Evolutionary conservation across 2,113 vertebrate genomes (phyloP).

Genomic region (Eonycteris spelaea): DNA sequence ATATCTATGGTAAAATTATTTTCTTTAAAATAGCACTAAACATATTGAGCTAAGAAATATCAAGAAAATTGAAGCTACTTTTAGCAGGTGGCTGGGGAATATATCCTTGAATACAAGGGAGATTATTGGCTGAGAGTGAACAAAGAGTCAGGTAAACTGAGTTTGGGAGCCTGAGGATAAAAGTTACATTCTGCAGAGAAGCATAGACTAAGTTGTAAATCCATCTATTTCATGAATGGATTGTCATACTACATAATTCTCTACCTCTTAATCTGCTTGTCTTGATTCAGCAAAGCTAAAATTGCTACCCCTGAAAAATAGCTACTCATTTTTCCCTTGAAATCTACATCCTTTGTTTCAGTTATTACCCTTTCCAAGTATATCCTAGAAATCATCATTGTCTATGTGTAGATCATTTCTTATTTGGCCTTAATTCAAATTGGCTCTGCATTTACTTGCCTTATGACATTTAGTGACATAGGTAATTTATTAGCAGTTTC

Average conservation of each 20-base stretch:
- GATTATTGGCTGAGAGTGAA: neutral
- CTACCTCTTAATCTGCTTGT: neutral
- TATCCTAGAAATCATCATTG: neutral
- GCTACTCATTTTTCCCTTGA: neutral
- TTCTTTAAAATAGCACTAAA: neutral
- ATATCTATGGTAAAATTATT: neutral
- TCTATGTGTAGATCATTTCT: neutral
- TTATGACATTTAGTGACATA: neutral
- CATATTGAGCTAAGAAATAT: neutral
- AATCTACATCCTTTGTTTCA: neutral
- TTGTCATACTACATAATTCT: neutral
- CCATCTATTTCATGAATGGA: neutral
- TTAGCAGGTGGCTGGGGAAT: neutral
- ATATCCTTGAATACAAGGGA: neutral
- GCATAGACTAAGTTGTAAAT: neutral
- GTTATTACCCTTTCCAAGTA: neutral
- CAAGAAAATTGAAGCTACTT: neutral
- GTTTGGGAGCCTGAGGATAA: neutral
- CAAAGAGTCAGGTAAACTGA: neutral
- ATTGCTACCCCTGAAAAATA: neutral
- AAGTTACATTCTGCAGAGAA: neutral
- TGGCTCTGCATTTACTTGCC: neutral
- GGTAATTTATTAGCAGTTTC: neutral
- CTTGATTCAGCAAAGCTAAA: neutral
- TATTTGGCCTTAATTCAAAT: neutral